Percentiles rank a stretch among this genome's conserved stretches.
Evolutionary conservation across 2,888 invertebrate species (phyloP).

Genomic region (Campopleginae sp.): DNA sequence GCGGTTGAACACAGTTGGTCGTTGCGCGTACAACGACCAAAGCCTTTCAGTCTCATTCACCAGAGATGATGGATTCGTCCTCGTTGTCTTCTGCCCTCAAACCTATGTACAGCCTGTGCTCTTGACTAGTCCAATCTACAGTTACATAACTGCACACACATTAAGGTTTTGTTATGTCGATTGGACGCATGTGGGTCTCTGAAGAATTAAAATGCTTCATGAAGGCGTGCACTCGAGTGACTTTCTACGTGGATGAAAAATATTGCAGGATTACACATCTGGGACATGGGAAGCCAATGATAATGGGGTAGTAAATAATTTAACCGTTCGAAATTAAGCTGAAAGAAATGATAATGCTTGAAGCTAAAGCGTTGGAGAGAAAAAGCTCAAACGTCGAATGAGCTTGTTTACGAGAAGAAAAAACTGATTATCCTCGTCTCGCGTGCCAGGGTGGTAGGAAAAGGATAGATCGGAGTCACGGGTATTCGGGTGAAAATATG

Average conservation of each 20-base stretch:
- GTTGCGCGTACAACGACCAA: slow-evolving; percentile 57
- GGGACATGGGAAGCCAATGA: neutral
- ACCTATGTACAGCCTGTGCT: slow-evolving; percentile 52
- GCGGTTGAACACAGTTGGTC: slow-evolving; percentile 58
- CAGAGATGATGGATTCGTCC: slow-evolving; percentile 66
- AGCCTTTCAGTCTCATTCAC: slow-evolving; percentile 64
- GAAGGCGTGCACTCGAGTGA: neutral
- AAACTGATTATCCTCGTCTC: slow-evolving; percentile 64
- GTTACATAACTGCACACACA: slow-evolving; percentile 29
- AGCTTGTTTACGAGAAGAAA: slow-evolving; percentile 36
- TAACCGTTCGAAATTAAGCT: neutral
- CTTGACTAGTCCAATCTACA: slow-evolving; percentile 50
- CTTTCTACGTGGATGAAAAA: neutral
- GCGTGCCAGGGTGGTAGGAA: slow-evolving; percentile 28
- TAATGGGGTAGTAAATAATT: neutral
- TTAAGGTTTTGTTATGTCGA: slow-evolving; percentile 24
- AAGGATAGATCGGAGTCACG: slow-evolving; percentile 70
- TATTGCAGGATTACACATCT: neutral
- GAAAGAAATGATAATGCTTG: neutral
- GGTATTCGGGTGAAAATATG: slow-evolving; percentile 77
- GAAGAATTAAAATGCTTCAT: neutral
- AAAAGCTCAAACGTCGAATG: slow-evolving; percentile 28
- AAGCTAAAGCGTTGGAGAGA: neutral
- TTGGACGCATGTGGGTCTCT: slow-evolving; percentile 3
- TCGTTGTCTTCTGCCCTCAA: slow-evolving; percentile 62